Percentiles rank a stretch among this genome's conserved stretches.
Evolutionary conservation across 1,140 invertebrate species (phyloP).

Genomic region (Drosophila navojoa): DNA sequence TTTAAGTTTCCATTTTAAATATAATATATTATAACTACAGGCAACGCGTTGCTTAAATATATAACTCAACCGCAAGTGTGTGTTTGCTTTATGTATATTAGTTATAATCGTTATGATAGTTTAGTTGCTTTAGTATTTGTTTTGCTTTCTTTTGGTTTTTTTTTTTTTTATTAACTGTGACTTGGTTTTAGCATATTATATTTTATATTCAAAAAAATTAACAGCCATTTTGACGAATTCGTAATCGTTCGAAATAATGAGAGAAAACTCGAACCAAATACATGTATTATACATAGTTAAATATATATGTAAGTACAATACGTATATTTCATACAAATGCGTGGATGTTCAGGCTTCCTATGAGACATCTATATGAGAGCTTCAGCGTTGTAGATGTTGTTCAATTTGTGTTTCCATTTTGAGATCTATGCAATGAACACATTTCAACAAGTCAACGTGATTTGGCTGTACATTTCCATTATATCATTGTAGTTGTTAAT

Average conservation of each 20-base stretch:
- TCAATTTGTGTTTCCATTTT: constrained; percentile 5
- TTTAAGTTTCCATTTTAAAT: constrained; percentile 52
- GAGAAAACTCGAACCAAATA: constrained; percentile 65
- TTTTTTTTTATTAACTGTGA: constrained; percentile 15
- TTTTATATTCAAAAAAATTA: constrained; percentile 79
- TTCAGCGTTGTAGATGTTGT: constrained; percentile 14
- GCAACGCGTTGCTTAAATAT: constrained; percentile 71
- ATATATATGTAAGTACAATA: constrained; percentile 48
- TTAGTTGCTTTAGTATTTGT: constrained; percentile 9
- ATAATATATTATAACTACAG: constrained; percentile 55
- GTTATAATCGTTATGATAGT: constrained; percentile 6
- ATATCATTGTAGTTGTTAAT: constrained; percentile 13
- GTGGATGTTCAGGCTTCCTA: constrained; percentile 21
- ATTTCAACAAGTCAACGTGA: constrained; percentile 42
- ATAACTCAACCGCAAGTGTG: constrained; percentile 63
- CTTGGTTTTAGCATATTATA: constrained; percentile 56
- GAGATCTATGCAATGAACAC: constrained; percentile 39
- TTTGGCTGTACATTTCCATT: constrained; percentile 34
- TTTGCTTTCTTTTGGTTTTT: too few relatives aligned
- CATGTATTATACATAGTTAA: constrained; percentile 41
- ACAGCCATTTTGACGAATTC: constrained; percentile 84
- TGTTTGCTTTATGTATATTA: constrained; percentile 20
- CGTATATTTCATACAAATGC: constrained; percentile 54
- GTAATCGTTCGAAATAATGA: constrained; percentile 74
- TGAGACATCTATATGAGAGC: constrained; percentile 14